Percentiles rank a stretch among this genome's conserved stretches.
Evolutionary conservation across 2,888 invertebrate species (phyloP).

Genomic region (Acanthoscelides obtectus): DNA sequence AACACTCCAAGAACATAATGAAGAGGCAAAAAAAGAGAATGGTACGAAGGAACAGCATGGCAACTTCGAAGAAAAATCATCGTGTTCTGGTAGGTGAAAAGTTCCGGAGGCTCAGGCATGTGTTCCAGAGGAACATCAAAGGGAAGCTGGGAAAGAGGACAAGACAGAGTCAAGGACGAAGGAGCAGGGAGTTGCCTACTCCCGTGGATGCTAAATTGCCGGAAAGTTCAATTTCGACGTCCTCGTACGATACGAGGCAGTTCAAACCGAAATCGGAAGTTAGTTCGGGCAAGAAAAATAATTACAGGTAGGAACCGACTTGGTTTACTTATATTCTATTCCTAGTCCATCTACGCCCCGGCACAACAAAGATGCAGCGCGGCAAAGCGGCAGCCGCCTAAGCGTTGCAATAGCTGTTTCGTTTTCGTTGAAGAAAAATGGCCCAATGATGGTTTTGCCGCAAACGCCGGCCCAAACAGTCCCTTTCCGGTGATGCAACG

Average conservation of each 20-base stretch:
- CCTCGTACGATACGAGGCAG: conserved; percentile 59
- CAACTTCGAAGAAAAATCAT: conserved; percentile 28
- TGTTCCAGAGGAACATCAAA: conserved; percentile 60
- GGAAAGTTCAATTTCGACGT: conserved; percentile 59
- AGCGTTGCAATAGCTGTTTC: too few relatives aligned
- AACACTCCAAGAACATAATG: conserved; percentile 87
- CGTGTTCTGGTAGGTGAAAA: conserved; percentile 37
- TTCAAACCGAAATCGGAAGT: conserved; percentile 56
- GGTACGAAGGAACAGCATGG: conserved; percentile 51
- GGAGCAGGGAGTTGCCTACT: conserved; percentile 3
- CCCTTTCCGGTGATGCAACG: too few relatives aligned
- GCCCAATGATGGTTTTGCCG: too few relatives aligned
- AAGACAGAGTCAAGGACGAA: conserved; percentile 10
- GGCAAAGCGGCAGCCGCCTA: too few relatives aligned
- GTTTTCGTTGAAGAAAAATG: too few relatives aligned
- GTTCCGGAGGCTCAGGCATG: conserved; percentile 42
- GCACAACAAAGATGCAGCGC: too few relatives aligned
- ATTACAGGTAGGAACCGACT: conserved; percentile 28
- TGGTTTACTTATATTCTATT: too few relatives aligned
- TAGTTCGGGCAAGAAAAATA: conserved; percentile 29
- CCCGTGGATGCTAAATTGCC: conserved; percentile 38
- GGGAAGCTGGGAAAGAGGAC: conserved; percentile 27
- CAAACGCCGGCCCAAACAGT: too few relatives aligned
- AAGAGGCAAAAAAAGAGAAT: conserved; percentile 73
- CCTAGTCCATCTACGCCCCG: too few relatives aligned